These are phyloP conservation scores for Microtus pennsylvanicus DNA, from an alignment of 2,113 vertebrate species.

Conservation along the genomic window DNA sequence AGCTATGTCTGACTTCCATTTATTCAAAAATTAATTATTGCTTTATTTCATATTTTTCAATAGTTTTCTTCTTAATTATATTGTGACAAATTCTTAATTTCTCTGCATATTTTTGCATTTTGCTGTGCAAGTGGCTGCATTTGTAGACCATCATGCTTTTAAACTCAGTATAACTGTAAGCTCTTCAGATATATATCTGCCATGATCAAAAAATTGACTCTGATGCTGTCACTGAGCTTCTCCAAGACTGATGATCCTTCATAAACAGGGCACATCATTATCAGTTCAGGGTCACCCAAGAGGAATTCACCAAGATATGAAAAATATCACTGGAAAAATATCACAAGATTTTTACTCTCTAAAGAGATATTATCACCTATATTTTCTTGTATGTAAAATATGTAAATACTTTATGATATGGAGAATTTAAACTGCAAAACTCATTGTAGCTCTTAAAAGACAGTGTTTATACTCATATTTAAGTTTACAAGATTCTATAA, in stretches of 20 bases:
- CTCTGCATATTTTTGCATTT: not conserved
- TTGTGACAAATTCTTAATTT: slow-evolving; percentile 5
- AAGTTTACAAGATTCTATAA: not conserved
- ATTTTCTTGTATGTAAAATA: not conserved
- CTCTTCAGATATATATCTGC: not conserved
- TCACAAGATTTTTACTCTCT: slow-evolving; percentile 2
- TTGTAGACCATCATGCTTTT: not conserved
- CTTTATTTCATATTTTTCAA: not conserved
- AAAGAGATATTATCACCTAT: slow-evolving; percentile 33
- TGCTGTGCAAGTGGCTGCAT: not conserved
- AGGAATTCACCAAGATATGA: slow-evolving; percentile 38
- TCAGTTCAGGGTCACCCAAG: slow-evolving; percentile 52
- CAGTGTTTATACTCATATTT: not conserved
- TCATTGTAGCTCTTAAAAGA: not conserved
- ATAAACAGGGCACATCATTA: slow-evolving; percentile 64
- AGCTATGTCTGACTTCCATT: not conserved
- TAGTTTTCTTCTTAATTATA: not conserved
- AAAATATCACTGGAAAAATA: slow-evolving; percentile 12
- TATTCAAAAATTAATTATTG: not conserved
- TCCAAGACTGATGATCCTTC: slow-evolving; percentile 65
- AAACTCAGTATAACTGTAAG: slow-evolving; percentile 9
- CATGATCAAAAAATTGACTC: slow-evolving; percentile 59
- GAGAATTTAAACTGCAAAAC: not conserved
- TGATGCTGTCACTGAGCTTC: slow-evolving; percentile 41
- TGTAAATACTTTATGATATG: not conserved